Percentiles rank a stretch among this genome's conserved stretches.
Evolutionary conservation across 23 tunicate genomes (phyloP).

Genomic region (Botrylloides violaceus): DNA sequence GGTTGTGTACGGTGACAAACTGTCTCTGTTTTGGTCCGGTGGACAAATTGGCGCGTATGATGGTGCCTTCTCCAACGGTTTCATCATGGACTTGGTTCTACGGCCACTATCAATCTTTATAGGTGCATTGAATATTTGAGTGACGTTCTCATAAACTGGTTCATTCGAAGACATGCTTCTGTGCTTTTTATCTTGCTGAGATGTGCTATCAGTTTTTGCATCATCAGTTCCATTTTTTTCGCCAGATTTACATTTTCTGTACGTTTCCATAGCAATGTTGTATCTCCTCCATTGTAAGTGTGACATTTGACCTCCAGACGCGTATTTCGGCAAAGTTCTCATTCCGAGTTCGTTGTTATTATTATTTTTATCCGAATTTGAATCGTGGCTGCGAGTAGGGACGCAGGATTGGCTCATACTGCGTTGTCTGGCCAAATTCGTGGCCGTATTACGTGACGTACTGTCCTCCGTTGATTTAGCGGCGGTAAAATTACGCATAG

Average conservation of each 20-base stretch:
- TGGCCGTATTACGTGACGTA: too few relatives aligned
- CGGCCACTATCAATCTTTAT: not conserved
- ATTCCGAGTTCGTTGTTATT: slow-evolving; percentile 11
- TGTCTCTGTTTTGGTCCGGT: not conserved
- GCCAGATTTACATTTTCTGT: slow-evolving; percentile 31
- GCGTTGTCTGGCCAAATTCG: slow-evolving; percentile 6
- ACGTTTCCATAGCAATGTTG: slow-evolving; percentile 78
- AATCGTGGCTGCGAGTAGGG: not conserved
- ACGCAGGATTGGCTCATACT: slow-evolving; percentile 7
- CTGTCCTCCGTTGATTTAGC: too few relatives aligned
- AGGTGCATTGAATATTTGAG: not conserved
- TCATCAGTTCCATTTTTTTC: slow-evolving; percentile 5
- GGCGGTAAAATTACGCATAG: not conserved
- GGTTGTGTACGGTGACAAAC: not conserved
- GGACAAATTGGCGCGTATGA: slow-evolving; percentile 16
- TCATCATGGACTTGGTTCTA: not conserved
- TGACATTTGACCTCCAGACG: slow-evolving; percentile 3
- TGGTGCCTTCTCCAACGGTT: not conserved
- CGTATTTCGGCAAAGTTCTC: not conserved
- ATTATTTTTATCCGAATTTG: slow-evolving; percentile 9
- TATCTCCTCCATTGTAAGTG: slow-evolving; percentile 56
- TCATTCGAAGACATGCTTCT: slow-evolving; percentile 1
- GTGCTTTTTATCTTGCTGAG: not conserved
- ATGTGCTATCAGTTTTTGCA: not conserved
- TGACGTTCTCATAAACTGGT: not conserved